Evolutionary conservation across 2,113 vertebrate species (phyloP).

Genomic region (Falcunculus frontatus): DNA sequence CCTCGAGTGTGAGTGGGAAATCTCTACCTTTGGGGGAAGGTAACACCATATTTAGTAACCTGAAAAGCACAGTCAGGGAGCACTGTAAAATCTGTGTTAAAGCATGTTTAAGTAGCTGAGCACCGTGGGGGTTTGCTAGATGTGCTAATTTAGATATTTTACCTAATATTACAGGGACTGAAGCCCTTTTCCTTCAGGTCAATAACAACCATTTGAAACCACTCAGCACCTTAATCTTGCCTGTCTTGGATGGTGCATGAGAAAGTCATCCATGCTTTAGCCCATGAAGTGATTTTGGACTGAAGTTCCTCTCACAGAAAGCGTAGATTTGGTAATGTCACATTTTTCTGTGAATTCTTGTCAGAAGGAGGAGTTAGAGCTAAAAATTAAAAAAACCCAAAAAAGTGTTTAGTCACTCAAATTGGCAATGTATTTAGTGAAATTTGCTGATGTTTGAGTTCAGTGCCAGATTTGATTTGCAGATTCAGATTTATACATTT

Average conservation of each 20-base stretch:
- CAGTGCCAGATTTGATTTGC: neutral
- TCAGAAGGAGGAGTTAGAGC: neutral
- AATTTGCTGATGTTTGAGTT: neutral
- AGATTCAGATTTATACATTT: neutral
- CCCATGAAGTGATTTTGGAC: neutral
- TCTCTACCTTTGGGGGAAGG: neutral
- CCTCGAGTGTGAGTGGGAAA: neutral
- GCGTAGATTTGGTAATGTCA: neutral
- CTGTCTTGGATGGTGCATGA: neutral
- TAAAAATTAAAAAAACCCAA: neutral
- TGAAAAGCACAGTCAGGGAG: neutral
- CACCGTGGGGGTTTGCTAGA: neutral
- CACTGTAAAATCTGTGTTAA: neutral
- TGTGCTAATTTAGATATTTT: neutral
- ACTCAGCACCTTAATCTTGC: neutral
- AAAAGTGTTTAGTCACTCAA: neutral
- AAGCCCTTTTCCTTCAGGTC: neutral
- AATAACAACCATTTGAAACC: neutral
- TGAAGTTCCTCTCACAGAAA: neutral
- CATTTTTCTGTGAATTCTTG: neutral
- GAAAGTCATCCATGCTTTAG: neutral
- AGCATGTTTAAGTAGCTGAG: neutral
- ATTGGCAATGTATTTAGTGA: neutral
- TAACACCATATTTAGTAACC: neutral
- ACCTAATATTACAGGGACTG: neutral